Conservation (phyloP, 2,113 vertebrate species). For the Rana temporaria region DNA sequence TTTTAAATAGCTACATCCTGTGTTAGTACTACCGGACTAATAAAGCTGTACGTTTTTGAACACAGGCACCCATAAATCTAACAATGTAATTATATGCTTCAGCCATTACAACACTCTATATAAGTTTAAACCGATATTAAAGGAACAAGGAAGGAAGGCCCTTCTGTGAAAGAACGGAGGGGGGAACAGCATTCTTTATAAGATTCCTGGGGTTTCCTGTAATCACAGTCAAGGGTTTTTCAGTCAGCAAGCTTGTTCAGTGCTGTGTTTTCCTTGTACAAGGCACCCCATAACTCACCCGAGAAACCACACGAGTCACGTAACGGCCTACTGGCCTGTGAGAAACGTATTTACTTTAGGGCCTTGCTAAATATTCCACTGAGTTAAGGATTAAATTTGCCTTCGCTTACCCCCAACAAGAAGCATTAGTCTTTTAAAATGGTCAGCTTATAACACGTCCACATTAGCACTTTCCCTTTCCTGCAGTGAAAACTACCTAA, state of each 20-base stretch:
- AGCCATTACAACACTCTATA: not conserved
- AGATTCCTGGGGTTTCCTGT: constrained; percentile 46
- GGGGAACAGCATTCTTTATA: constrained; percentile 15
- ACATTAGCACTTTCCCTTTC: constrained; percentile 29
- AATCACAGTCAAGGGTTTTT: not conserved
- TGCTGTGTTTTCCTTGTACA: constrained; percentile 18
- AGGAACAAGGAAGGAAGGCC: constrained; percentile 26
- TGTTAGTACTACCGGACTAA: too few species aligned
- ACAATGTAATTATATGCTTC: too few species aligned
- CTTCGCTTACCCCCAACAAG: not conserved
- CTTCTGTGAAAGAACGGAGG: constrained; percentile 9
- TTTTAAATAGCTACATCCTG: too few species aligned
- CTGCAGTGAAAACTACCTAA: constrained; percentile 25
- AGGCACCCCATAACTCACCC: constrained; percentile 41
- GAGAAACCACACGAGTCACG: constrained; percentile 28
- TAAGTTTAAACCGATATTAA: constrained; percentile 5
- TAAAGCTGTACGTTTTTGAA: too few species aligned
- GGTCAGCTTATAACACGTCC: constrained; percentile 13
- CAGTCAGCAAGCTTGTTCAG: not conserved
- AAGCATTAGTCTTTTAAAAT: not conserved
- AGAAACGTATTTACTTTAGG: constrained; percentile 40
- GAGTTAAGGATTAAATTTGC: not conserved
- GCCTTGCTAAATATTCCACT: constrained; percentile 6
- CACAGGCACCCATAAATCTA: too few species aligned
- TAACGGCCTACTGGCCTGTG: constrained; percentile 33